Percentiles rank a stretch among this genome's conserved stretches.
These are phyloP conservation scores for Zeus faber DNA, from an alignment of 2,113 vertebrate species.

Conservation along the genomic window DNA sequence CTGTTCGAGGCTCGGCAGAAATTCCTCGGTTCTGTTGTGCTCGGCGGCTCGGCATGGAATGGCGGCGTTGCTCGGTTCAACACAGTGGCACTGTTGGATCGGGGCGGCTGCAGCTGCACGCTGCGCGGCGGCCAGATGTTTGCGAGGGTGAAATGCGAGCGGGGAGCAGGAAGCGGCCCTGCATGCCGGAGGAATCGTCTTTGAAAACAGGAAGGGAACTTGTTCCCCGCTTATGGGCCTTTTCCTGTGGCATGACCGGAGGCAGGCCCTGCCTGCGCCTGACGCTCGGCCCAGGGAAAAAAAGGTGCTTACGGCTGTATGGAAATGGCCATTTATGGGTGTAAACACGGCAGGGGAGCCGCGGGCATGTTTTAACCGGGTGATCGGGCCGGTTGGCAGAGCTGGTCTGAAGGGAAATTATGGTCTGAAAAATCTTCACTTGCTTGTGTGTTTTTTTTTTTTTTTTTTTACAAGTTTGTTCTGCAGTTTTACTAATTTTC, in stretches of 20 bases:
- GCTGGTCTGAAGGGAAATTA: no score
- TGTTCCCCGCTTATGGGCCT: conserved; percentile 81
- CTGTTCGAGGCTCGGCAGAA: no score
- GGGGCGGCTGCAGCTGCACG: conserved; percentile 57
- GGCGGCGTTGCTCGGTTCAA: conserved; percentile 45
- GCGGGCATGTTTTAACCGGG: conserved; percentile 17
- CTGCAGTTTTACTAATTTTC: no score
- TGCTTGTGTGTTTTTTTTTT: no score
- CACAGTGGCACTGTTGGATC: conserved; percentile 56
- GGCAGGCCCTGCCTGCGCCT: conserved; percentile 69
- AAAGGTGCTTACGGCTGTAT: conserved; percentile 69
- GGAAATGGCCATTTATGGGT: conserved; percentile 74
- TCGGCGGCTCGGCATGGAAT: conserved; percentile 29
- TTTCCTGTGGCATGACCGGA: conserved; percentile 87
- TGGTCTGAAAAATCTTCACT: no score
- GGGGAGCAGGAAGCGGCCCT: conserved; percentile 73
- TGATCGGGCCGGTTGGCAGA: no score
- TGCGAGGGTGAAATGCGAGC: conserved; percentile 64
- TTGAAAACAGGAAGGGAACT: conserved; percentile 93
- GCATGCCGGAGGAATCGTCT: conserved; percentile 80
- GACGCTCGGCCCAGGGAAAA: conserved; percentile 75
- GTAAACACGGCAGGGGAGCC: conserved; percentile 39
- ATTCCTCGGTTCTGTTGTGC: no score
- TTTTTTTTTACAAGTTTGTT: no score
- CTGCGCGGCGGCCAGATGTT: conserved; percentile 79